Conservation (phyloP, 2,113 vertebrate genomes). For the Eublepharis macularius region DNA sequence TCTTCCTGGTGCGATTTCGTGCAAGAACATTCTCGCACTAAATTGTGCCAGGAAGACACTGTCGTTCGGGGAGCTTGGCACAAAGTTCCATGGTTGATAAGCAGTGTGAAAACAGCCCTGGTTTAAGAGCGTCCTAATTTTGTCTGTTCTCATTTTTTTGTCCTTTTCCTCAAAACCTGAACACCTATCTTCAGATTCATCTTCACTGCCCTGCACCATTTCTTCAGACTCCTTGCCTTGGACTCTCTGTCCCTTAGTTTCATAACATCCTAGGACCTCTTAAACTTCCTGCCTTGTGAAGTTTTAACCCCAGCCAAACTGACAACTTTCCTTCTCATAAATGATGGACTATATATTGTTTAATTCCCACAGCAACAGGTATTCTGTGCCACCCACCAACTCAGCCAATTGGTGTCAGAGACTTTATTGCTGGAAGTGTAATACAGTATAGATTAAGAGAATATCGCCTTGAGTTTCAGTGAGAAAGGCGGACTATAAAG, state of each 20-base stretch:
- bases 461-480: no score
- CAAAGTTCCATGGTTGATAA: no score
- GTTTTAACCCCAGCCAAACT: no score
- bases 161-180: neutral
- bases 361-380: neutral
- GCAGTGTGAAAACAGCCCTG: neutral
- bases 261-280: neutral
- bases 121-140: neutral
- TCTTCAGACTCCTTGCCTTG: neutral
- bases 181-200: neutral
- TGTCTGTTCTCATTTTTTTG: neutral
- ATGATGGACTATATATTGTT: neutral
- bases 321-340: neutral
- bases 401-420: neutral
- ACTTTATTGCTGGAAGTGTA: neutral
- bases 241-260: neutral
- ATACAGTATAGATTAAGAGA: neutral
- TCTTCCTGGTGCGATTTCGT: no score
- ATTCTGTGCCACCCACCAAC: neutral
- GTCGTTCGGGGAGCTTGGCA: no score
- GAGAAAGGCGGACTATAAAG: no score
- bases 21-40: no score
- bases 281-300: neutral
- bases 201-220: neutral
- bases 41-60: no score